Evolutionary conservation across 2,113 vertebrate genomes (phyloP), one percentile per base, ranked within the genome.

Genomic region (Litocranius walleri): DNA sequence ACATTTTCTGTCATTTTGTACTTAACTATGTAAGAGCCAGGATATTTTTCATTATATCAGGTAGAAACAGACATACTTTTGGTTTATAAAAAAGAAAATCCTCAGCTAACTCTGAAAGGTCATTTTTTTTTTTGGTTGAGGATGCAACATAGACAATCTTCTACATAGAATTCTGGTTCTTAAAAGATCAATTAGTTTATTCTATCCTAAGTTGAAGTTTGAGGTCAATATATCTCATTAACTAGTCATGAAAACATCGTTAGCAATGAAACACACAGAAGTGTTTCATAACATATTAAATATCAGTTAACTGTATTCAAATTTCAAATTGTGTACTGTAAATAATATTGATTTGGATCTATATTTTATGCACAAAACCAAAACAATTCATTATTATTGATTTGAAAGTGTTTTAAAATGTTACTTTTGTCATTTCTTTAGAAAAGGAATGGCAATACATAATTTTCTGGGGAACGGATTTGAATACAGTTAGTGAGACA

Each of bases 401-500:
- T 98, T 96, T 97, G 96, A 95, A 98, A 98, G 96, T 97, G 95
- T 93, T 98, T 98, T 96, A 94, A 93, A 96, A 90, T 12, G 14
- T 85, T 91, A 77, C 94, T 98, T 98, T 96, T 93, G 91, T 95
- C 57, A 87, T 98, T 95, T 90, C 96, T 90, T 86, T 92, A 61
- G 36, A 97, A 80, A 96, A 98, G 84, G 82, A 94, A 80, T 74
- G 97, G 89, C 84, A 97, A 95, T 94, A 96, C 89, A 90, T 94
- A 98, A 91, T 98, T 98, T 98, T 97, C 93, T 98, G 74, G 92
- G 90, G 91, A 98, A 98, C 90, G 92, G 96, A 98, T 99, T 98
- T 98, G 98, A 98, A 99, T 98, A 98, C 96, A 98, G 98, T 99
- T 98, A 98, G 13, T n/a, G 97, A 98, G 94, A 98, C 89, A 98